A percentile compares a stretch with the other conserved stretches of the same genome.
These are phyloP conservation scores for Entomobrya proxima DNA, from an alignment of 2,888 invertebrate genomes.

Conservation along the genomic window DNA sequence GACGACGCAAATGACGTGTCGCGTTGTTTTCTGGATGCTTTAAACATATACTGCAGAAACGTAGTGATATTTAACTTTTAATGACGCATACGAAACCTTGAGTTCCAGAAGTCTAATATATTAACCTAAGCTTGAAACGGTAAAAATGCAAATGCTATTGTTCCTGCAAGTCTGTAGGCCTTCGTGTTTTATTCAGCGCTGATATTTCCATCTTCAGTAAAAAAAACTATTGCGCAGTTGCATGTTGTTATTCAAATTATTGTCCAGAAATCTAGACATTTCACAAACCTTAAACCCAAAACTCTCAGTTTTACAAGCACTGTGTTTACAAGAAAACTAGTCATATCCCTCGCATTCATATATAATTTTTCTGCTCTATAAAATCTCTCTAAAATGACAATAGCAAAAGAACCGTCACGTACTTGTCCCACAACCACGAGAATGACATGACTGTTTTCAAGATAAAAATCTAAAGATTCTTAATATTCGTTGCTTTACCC, in stretches of 20 bases:
- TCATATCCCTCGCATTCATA: neutral
- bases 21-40: too few species aligned
- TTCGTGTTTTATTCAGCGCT: neutral
- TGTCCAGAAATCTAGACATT: too few species aligned
- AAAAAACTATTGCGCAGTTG: too few species aligned
- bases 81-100: slow-evolving; percentile 1
- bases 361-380: slow-evolving; percentile 41
- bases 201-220: neutral
- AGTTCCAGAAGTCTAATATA: slow-evolving; percentile 22
- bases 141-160: neutral
- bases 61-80: neutral
- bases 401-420: neutral
- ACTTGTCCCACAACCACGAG: neutral
- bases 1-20: too few species aligned
- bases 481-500: too few species aligned
- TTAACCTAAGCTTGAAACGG: neutral
- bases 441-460: too few species aligned
- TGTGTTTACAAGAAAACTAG: too few species aligned
- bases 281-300: too few species aligned
- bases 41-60: too few species aligned
- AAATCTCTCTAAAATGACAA: neutral
- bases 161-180: neutral
- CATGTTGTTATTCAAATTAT: too few species aligned
- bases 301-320: too few species aligned
- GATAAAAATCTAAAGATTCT: too few species aligned